These are phyloP conservation scores for Saguinus imperator DNA, from an alignment of 2,113 vertebrate genomes.

Conservation along the genomic window DNA sequence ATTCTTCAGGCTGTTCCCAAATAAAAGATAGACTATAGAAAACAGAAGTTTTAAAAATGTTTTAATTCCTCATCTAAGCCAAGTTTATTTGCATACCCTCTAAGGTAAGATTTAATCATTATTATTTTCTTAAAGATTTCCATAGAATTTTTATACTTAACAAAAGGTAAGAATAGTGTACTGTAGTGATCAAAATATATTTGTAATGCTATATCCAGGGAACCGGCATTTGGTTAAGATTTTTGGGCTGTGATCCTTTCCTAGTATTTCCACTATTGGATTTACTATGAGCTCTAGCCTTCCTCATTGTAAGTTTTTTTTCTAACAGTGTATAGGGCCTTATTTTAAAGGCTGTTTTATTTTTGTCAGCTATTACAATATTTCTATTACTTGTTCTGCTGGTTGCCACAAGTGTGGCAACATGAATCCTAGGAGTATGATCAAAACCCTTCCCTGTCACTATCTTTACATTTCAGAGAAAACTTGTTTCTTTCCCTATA, in stretches of 20 bases:
- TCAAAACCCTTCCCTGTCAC: neutral
- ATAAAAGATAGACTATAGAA: neutral
- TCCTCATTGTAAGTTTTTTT: neutral
- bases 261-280: neutral
- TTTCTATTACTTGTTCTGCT: neutral
- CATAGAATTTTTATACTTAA: neutral
- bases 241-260: neutral
- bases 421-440: neutral
- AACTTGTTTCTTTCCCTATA: neutral
- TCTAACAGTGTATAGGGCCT: neutral
- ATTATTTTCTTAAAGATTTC: slow-evolving; percentile 22
- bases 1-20: neutral
- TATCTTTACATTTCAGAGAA: neutral
- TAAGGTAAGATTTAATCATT: neutral
- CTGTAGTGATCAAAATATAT: neutral
- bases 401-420: neutral
- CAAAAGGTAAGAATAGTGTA: neutral
- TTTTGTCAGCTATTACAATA: neutral
- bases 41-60: neutral
- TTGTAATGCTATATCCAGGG: neutral
- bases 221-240: neutral
- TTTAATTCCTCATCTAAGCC: neutral
- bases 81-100: neutral
- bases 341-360: neutral
- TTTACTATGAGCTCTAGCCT: neutral